Percentiles rank a stretch among this genome's conserved stretches.
Evolutionary conservation across 2,797 vertebrate genomes (phyloP).

Genomic region (Leptoclinus maculatus): DNA sequence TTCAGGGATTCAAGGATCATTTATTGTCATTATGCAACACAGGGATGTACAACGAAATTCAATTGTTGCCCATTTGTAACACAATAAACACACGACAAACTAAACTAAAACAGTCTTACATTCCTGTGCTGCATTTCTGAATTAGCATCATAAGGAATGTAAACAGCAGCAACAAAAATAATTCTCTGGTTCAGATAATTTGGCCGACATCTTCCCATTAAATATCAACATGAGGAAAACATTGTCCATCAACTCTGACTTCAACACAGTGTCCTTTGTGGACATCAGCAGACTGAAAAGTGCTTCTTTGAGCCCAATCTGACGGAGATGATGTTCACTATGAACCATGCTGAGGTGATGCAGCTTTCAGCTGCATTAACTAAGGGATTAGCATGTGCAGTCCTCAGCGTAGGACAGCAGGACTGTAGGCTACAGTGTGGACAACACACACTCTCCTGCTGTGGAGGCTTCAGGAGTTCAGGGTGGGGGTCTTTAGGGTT

Average conservation of each 20-base stretch:
- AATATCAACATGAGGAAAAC: too few species aligned
- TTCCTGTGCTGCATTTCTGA: too few species aligned
- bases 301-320: background rate
- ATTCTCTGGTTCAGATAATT: too few species aligned
- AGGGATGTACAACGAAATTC: too few species aligned
- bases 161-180: too few species aligned
- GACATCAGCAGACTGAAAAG: background rate
- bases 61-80: background rate
- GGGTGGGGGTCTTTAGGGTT: slow-evolving; percentile 30
- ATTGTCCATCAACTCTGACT: too few species aligned
- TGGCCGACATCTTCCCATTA: too few species aligned
- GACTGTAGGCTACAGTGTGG: slow-evolving; percentile 10
- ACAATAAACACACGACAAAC: background rate
- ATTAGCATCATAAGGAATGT: too few species aligned
- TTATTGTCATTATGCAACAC: background rate
- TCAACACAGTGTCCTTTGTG: background rate
- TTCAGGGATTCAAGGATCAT: background rate
- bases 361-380: slow-evolving; percentile 29
- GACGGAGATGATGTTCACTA: background rate
- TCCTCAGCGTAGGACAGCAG: slow-evolving; percentile 1
- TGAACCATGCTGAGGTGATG: slow-evolving; percentile 2
- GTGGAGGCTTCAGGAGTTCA: background rate
- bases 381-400: slow-evolving; percentile 32
- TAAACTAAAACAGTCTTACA: too few species aligned
- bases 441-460: background rate